Base-by-base conservation (phyloP, 2,888 invertebrate genomes). In the Drosophila nr. fundita region DNA sequence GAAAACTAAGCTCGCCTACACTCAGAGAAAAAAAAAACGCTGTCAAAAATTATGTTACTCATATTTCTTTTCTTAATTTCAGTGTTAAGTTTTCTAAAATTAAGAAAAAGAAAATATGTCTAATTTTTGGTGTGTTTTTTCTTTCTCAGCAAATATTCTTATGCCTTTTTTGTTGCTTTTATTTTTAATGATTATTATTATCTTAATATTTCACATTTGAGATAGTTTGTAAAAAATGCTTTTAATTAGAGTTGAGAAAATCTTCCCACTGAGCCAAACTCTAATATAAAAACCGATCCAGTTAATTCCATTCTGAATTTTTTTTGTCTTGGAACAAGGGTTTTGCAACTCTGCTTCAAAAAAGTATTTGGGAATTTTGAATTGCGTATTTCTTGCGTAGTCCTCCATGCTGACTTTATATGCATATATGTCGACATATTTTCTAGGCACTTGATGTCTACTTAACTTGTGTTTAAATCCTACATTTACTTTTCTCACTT, bases 251-350 rank as follows among this genome's bases (percentile, higher is more conserved):
- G 2, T 40, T 5, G 2, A n/a, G 6, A 21, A 2, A 6, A 21
- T 11, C 15, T 36, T 36, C 7, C 18, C 15, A 18, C 3, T 38
- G 8, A 18, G 3, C 36, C 0, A 7, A 38, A 38, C 18, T 36
- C 36, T 0, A 15, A 36, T 21, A 13, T 3, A 13, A 21, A 21
- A 42, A 1, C 4, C 13, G 0, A 7, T 7, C 1, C 13, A 21
- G 11, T 13, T 6, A 15, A 45, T 45, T 21, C 1, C 6, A 21
- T 21, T 45, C 4, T 13, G 4, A 34, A 13, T 0, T n/a, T 2
- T n/a, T n/a, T 2, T n/a, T n/a, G n/a, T 40, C n/a, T 2, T 1
- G 11, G n/a, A 40, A 40, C n/a, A 0, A 2, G 4, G 40, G 0
- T 21, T 21, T 40, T n/a, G 1, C 1, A 11, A 4, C 10, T 5